phyloP scores from a whole-genome alignment of 1,140 invertebrate species.

The Portunus trituberculatus region DNA sequence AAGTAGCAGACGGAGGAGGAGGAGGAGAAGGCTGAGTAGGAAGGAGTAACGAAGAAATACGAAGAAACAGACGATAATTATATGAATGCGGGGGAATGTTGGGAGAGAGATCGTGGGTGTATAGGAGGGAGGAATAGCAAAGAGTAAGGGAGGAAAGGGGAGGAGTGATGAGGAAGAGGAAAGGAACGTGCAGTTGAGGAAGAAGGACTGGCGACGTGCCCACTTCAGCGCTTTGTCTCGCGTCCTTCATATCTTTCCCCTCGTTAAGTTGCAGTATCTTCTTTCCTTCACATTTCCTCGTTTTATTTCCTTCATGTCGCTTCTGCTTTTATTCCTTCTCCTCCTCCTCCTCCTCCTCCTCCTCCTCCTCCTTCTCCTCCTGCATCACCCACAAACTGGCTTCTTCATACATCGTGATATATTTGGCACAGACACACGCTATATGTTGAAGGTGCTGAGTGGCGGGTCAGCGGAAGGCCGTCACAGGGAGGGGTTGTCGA shows the following conservation, averaged over 20 bases:
- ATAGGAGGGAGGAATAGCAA: background rate
- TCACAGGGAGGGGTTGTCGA: background rate
- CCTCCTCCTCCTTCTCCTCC: background rate
- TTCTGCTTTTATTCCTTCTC: background rate
- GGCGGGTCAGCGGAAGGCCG: background rate
- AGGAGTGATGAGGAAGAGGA: background rate
- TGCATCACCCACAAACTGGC: background rate
- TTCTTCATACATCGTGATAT: background rate
- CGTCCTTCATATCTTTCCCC: background rate
- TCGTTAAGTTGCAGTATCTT: slow-evolving; percentile 8
- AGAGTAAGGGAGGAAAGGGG: background rate
- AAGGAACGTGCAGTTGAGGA: background rate
- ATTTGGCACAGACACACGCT: background rate
- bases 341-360: background rate
- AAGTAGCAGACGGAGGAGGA: background rate
- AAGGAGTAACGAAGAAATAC: background rate
- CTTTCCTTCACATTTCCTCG: background rate
- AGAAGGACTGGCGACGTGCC: background rate
- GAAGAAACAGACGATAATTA: background rate
- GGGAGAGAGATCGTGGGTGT: too few species aligned
- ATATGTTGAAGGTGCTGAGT: background rate
- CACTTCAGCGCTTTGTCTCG: background rate
- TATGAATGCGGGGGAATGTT: too few species aligned
- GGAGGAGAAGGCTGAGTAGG: background rate
- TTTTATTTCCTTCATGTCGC: background rate